phyloP scores from a whole-genome alignment of 2,113 vertebrate species.

The Hippocampus comes region DNA sequence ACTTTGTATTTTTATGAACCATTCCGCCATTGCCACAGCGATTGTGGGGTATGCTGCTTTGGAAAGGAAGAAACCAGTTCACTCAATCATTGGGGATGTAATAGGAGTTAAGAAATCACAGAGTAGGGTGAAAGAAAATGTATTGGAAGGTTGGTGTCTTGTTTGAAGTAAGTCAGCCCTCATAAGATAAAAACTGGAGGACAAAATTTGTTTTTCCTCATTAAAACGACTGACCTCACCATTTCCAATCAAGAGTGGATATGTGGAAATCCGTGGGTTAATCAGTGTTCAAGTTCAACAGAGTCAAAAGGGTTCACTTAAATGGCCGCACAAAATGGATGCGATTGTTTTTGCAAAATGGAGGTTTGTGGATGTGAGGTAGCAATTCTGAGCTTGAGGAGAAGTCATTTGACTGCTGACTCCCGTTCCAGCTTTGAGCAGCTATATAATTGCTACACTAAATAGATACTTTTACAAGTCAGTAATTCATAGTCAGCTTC shows the following conservation, averaged over 20 bases:
- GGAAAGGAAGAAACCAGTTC: no score
- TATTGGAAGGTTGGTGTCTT: no score
- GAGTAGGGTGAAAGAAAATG: no score
- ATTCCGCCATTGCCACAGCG: no score
- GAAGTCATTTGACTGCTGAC: constrained; percentile 67
- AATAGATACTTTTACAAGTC: constrained; percentile 65
- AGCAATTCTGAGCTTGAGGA: constrained; percentile 51
- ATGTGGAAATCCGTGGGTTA: background rate
- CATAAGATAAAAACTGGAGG: background rate
- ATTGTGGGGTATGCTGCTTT: no score
- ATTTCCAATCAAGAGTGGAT: background rate
- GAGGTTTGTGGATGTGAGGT: constrained; percentile 13
- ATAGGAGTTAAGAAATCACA: no score
- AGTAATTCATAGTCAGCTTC: constrained; percentile 68
- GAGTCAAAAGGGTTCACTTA: background rate
- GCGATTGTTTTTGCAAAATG: constrained; percentile 1
- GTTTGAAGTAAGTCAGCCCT: background rate
- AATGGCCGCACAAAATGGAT: constrained; percentile 1
- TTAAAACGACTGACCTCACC: background rate
- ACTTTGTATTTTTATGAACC: no score
- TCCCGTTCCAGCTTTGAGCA: constrained; percentile 56
- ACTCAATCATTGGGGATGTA: no score
- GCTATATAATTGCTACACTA: constrained; percentile 65
- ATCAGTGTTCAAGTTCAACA: constrained; percentile 19
- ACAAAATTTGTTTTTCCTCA: background rate